These are phyloP conservation scores for Cliona cf. orientalis DNA, from an alignment of 37 sponge, comb jelly and placozoan species.

Conservation along the genomic window DNA sequence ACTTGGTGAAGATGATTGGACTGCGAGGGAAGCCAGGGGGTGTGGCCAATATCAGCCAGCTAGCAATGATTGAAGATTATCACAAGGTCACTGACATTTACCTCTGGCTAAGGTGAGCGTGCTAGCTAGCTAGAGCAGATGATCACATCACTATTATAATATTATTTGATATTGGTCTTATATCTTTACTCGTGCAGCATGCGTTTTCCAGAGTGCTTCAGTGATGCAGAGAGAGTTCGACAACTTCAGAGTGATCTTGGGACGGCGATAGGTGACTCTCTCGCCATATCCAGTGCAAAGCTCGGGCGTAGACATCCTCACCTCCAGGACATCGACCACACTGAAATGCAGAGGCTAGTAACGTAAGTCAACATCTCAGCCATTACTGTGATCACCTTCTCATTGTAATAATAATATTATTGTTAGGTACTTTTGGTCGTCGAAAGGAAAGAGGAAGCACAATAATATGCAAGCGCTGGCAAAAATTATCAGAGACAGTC, in stretches of 20 bases:
- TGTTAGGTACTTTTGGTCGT: no score
- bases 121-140: background rate
- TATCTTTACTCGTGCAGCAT: background rate
- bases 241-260: background rate
- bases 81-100: background rate
- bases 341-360: no score
- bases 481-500: no score
- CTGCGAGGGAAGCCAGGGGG: background rate
- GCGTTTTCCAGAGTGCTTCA: slow-evolving; percentile 19
- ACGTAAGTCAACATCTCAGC: no score
- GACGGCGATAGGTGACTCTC: background rate
- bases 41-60: background rate
- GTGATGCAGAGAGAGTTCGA: slow-evolving; percentile 1
- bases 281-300: background rate
- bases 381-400: no score
- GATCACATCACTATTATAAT: background rate
- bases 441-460: no score
- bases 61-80: background rate
- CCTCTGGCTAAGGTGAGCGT: slow-evolving; percentile 20
- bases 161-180: background rate
- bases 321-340: no score
- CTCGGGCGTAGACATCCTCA: no score
- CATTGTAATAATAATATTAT: no score
- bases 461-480: no score
- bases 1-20: background rate